Percentiles rank a stretch among this genome's conserved stretches.
Conservation (phyloP, 2,797 vertebrate species). For the Mormyrus hasselquistii region DNA sequence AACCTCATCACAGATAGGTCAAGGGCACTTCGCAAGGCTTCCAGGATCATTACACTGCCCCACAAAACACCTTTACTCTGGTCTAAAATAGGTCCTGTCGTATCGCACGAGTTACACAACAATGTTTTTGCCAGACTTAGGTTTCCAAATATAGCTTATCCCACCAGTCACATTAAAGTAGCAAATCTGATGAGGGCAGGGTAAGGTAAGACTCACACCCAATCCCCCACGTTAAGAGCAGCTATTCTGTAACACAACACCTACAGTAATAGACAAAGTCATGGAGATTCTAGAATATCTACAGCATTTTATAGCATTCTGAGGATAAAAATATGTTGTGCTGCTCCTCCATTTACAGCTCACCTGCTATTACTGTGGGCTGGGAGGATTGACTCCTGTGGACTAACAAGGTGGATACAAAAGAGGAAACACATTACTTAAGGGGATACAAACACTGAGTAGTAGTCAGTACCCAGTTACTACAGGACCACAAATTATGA, state of each 20-base stretch:
- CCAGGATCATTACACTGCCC: background rate
- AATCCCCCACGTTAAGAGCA: background rate
- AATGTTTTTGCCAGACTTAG: background rate
- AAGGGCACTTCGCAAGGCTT: background rate
- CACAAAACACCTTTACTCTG: background rate
- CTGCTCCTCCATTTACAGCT: conserved; percentile 1
- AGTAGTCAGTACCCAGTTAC: background rate
- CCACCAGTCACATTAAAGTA: background rate
- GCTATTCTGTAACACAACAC: background rate
- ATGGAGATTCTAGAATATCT: background rate
- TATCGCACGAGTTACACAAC: background rate
- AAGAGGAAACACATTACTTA: background rate
- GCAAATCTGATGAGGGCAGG: background rate
- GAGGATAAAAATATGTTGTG: conserved; percentile 18
- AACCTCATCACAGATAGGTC: conserved; percentile 1
- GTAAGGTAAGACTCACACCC: background rate
- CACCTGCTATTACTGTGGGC: background rate
- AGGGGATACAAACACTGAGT: background rate
- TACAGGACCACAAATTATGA: background rate
- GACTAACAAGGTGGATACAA: background rate
- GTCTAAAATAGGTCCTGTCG: background rate
- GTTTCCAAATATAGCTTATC: background rate
- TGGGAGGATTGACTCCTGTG: background rate
- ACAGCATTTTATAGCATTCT: conserved; percentile 6
- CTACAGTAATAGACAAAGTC: background rate